A percentile compares a stretch with the other conserved stretches of the same genome.
Conservation (phyloP, 1,140 invertebrate species). For the Bombus confusus region DNA sequence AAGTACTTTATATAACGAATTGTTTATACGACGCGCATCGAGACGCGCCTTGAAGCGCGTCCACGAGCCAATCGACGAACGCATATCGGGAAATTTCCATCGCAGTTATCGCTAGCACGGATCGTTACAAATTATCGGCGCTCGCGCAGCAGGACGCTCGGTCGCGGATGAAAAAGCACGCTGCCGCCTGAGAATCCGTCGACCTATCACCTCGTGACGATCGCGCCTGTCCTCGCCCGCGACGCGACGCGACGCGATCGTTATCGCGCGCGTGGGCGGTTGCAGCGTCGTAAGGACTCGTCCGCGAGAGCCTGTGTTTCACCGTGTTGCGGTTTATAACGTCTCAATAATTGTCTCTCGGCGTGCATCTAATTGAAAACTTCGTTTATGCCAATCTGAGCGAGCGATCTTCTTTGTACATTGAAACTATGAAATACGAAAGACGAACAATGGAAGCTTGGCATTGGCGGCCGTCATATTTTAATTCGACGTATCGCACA, state of each 20-base stretch:
- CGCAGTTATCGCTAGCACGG: conserved; percentile 13
- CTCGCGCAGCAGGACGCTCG: neutral
- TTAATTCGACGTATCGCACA: neutral
- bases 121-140: conserved; percentile 54
- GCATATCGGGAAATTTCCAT: conserved; percentile 58
- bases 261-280: conserved; percentile 44
- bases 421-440: neutral
- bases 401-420: neutral
- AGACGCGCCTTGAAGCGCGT: conserved; percentile 45
- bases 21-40: conserved; percentile 31
- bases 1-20: conserved; percentile 63
- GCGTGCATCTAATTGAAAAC: neutral
- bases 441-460: neutral
- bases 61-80: conserved; percentile 46
- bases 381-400: neutral
- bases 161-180: conserved; percentile 5
- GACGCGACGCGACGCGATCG: conserved; percentile 21
- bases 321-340: neutral
- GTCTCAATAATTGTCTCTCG: conserved; percentile 5
- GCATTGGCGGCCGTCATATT: neutral
- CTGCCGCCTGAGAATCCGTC: conserved; percentile 44
- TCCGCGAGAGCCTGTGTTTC: neutral
- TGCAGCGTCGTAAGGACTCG: conserved; percentile 13
- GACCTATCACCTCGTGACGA: conserved; percentile 37
- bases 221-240: conserved; percentile 44